phyloP scores from a whole-genome alignment of 2,797 vertebrate genomes.

The Hydrolagus colliei region DNA sequence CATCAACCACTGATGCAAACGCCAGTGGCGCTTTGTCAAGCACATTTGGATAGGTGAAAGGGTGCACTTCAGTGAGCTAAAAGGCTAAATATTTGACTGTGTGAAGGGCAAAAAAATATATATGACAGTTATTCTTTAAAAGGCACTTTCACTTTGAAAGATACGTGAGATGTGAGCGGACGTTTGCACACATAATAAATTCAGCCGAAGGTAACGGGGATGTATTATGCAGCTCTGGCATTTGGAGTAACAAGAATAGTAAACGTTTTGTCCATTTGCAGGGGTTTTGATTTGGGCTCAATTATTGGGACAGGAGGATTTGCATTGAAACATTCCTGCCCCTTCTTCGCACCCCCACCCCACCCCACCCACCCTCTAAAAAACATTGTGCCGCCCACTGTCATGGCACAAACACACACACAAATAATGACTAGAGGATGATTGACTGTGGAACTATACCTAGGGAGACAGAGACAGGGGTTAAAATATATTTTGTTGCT shows the following conservation, averaged over 20 bases:
- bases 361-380: no score
- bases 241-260: background rate
- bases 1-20: conserved; percentile 45
- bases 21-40: conserved; percentile 56
- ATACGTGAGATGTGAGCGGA: conserved; percentile 54
- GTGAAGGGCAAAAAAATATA: conserved; percentile 72
- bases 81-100: conserved; percentile 67
- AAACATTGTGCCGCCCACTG: no score
- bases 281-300: background rate
- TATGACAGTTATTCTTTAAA: conserved; percentile 68
- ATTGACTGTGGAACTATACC: no score
- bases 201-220: background rate
- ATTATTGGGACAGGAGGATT: background rate
- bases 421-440: no score
- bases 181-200: background rate
- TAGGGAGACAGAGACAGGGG: no score
- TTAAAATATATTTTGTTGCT: no score
- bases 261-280: background rate
- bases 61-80: conserved; percentile 67
- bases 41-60: conserved; percentile 48
- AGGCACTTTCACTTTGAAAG: conserved; percentile 65
- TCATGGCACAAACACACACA: no score
- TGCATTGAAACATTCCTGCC: background rate
- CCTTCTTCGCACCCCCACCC: no score
- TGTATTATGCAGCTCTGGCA: background rate